Evolutionary conservation across 2,888 invertebrate genomes (phyloP).

Genomic region (Cheilosia variabilis): DNA sequence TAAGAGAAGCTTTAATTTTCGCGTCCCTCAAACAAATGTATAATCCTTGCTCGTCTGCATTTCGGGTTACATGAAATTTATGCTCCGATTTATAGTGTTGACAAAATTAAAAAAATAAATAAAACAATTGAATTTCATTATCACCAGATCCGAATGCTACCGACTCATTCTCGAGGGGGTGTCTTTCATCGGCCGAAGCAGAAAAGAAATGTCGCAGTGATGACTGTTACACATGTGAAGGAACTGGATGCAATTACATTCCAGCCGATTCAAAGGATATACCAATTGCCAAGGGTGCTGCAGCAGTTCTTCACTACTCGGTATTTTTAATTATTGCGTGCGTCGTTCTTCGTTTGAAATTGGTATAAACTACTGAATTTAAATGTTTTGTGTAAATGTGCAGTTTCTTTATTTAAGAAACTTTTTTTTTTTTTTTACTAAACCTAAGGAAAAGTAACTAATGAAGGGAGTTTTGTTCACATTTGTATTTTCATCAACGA

Average conservation of each 20-base stretch:
- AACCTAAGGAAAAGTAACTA: background rate
- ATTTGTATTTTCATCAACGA: conserved; percentile 19
- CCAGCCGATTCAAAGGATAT: conserved; percentile 76
- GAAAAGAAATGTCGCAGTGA: conserved; percentile 79
- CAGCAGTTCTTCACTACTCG: conserved; percentile 73
- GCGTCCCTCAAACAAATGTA: too few species aligned
- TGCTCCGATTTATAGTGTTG: background rate
- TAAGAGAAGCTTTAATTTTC: too few species aligned
- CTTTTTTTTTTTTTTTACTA: conserved; percentile 20
- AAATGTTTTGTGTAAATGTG: conserved; percentile 2
- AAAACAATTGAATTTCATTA: conserved; percentile 22
- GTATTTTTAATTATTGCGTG: conserved; percentile 76
- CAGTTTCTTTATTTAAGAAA: conserved; percentile 9
- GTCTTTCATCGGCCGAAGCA: conserved; percentile 78
- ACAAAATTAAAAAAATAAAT: background rate
- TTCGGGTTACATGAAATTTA: background rate
- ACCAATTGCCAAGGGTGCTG: conserved; percentile 80
- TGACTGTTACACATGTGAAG: conserved; percentile 81
- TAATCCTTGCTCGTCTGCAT: too few species aligned
- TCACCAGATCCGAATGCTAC: conserved; percentile 41
- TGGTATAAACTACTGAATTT: conserved; percentile 40
- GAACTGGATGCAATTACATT: conserved; percentile 81
- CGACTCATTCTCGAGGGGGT: conserved; percentile 81
- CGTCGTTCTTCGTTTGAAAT: conserved; percentile 48
- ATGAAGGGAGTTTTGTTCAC: background rate